Base-by-base conservation (phyloP, 2,888 invertebrate species). In the Meiosimyza decipiens region DNA sequence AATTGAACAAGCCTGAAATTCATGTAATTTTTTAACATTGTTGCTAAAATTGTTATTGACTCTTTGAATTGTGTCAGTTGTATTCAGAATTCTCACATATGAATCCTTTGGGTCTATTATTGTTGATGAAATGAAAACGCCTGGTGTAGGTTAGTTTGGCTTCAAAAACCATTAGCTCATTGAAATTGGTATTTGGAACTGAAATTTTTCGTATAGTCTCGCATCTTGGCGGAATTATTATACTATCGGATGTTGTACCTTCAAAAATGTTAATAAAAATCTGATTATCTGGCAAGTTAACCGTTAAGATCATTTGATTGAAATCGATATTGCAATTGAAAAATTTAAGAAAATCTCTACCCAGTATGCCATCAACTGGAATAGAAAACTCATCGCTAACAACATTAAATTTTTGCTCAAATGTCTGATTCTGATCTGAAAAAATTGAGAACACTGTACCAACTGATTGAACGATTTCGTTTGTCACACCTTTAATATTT, bases 11-110 rank as follows among this genome's bases (percentile, higher is more conserved):
- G n/a, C 54, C 7, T 54, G 9, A 54, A 54, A 54, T 3, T 54
- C 11, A 54, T 9, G 15, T 16, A 54, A 13, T n/a, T 54, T 54
- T 13, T 12, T 13, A 13, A 54, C n/a, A 54, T 54, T 54, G 54
- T 54, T 16, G 54, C 54, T 54, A 54, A 54, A 54, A 54, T 54
- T 54, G 9, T 54, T 54, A 54, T 9, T 54, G 15, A 54, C n/a
- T 13, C 54, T 54, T 54, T 54, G 54, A 54, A 54, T n/a, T 54
- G 9, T 54, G 15, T 54, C 54, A 7, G 54, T 54, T 12, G 54
- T 54, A 54, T 54, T 54, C 54, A 54, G 16, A 54, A 54, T 13
- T 54, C 54, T 54, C 16, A 54, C 54, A 13, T 12, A 54, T 54
- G 54, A 0, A 54, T 54, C n/a, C 6, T 54, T 54, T 12, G 54